Evolutionary conservation across 2,113 vertebrate genomes (phyloP), one percentile per base, ranked within the genome.

Genomic region (Hypomesus transpacificus): DNA sequence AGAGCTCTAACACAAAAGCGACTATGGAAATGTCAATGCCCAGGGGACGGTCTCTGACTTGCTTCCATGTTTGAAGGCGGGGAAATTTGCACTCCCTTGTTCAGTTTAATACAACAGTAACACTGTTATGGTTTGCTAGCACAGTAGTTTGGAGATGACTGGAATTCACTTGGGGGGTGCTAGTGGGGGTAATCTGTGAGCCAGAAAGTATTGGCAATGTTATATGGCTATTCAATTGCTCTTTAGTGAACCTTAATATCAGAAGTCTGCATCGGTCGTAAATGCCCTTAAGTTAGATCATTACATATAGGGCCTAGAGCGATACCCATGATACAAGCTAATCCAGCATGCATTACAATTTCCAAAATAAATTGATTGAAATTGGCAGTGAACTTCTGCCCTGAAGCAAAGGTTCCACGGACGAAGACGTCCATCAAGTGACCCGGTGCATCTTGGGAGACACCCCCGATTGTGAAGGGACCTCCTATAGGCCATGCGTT

Each of bases 361-460:
- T 21, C 57, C 20, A 18, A 56, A 18, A 18, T 56, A 56, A 59
- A 21, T 31, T 20, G 84, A 89, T 84, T 64, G 68, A 69, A 66
- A 68, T 71, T 82, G 89, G 86, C 87, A 87, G 76, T 78, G 79
- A 79, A 82, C 76, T 83, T 57, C 68, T 84, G 87, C 86, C 87
- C 87, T 80, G 57, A 82, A 85, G 87, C 82, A 66, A 79, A 80
- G 80, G 81, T 77, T 78, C 73, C 66, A 58, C 86, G 66, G 70
- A 78, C 75, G 62, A 71, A 85, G 75, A 81, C 82, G 73, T 84
- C 88, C 82, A 87, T 84, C 80, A 85, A 83, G 68, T 87, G 88
- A 88, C 85, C 85, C 81, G 79, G 75, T 53, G 77, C 71, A 77
- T 84, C 81, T 68, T 71, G 28, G 70, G 73, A 82, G 75, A 84